A percentile compares a stretch with the other conserved stretches of the same genome.
phyloP scores from a whole-genome alignment of 2,797 vertebrate genomes.

The Acanthurus leucopareius region DNA sequence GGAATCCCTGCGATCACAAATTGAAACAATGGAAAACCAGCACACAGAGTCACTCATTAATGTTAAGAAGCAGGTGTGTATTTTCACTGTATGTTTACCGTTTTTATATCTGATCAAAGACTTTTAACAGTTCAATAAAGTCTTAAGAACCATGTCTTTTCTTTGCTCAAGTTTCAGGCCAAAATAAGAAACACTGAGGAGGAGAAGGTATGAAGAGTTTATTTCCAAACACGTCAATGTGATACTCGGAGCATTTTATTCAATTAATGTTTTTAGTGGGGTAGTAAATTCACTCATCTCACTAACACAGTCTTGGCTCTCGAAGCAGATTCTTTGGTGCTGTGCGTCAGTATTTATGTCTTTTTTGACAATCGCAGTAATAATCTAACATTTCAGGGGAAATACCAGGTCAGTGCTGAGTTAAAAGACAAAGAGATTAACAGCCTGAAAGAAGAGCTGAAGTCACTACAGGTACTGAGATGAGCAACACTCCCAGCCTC shows the following conservation, averaged over 20 bases:
- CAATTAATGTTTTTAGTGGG: constrained; percentile 47
- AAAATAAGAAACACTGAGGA: constrained; percentile 89
- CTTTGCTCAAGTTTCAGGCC: constrained; percentile 87
- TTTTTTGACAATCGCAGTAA: constrained; percentile 56
- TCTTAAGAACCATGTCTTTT: constrained; percentile 1
- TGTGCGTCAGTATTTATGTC: constrained; percentile 56
- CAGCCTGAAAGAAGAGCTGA: constrained; percentile 93
- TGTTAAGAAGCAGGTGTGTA: constrained; percentile 91
- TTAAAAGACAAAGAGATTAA: constrained; percentile 94
- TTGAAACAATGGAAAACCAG: constrained; percentile 83
- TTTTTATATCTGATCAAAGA: constrained; percentile 8
- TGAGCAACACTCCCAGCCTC: constrained; percentile 1
- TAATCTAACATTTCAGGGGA: constrained; percentile 87
- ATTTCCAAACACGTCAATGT: constrained; percentile 6
- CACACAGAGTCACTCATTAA: constrained; percentile 86
- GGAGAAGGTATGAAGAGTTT: constrained; percentile 90
- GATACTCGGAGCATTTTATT: constrained; percentile 41
- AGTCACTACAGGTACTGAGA: constrained; percentile 90
- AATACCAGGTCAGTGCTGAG: constrained; percentile 89
- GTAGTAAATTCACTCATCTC: constrained; percentile 55
- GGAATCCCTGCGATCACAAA: constrained; percentile 90
- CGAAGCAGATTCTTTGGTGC: constrained; percentile 47
- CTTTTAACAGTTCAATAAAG: constrained; percentile 28
- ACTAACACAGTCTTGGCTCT: constrained; percentile 42
- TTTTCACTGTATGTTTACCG: constrained; percentile 1